Conservation (phyloP, 2,797 vertebrate species). For the Danio aesculapii region DNA sequence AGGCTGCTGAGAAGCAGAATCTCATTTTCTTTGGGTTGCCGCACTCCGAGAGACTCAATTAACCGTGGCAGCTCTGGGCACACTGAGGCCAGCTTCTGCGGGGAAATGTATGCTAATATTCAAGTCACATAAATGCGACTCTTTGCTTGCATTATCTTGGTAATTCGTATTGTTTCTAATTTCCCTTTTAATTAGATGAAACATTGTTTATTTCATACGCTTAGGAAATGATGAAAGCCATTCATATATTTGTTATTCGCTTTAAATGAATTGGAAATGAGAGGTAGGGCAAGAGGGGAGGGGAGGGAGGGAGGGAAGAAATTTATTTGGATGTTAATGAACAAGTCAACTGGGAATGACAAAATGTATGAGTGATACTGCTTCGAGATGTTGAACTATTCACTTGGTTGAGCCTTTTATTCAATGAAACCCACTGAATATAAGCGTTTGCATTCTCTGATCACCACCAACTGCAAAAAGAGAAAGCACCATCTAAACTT, state of each 20-base stretch:
- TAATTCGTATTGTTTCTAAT: conserved; percentile 24
- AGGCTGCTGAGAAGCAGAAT: conserved; percentile 91
- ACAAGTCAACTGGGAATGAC: neutral
- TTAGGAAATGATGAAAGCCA: conserved; percentile 23
- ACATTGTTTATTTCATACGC: conserved; percentile 34
- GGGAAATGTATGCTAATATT: conserved; percentile 48
- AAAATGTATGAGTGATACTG: neutral
- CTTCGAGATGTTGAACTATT: neutral
- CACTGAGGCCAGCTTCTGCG: conserved; percentile 87
- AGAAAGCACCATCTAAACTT: conserved; percentile 55
- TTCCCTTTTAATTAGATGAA: conserved; percentile 22
- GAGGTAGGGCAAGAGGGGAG: too few species aligned
- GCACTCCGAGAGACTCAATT: conserved; percentile 87
- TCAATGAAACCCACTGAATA: neutral
- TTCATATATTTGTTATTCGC: conserved; percentile 24
- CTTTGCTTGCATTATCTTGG: conserved; percentile 30
- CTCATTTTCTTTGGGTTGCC: conserved; percentile 94
- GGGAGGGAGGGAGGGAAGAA: neutral
- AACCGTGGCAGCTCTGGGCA: conserved; percentile 93
- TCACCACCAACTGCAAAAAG: neutral
- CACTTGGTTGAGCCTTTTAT: neutral
- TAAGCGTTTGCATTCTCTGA: neutral
- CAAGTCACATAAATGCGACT: conserved; percentile 1
- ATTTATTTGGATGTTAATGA: conserved; percentile 9
- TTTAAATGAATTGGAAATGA: conserved; percentile 23